Conservation (phyloP, 2,888 invertebrate genomes). For the Lumbricus terrestris region DNA sequence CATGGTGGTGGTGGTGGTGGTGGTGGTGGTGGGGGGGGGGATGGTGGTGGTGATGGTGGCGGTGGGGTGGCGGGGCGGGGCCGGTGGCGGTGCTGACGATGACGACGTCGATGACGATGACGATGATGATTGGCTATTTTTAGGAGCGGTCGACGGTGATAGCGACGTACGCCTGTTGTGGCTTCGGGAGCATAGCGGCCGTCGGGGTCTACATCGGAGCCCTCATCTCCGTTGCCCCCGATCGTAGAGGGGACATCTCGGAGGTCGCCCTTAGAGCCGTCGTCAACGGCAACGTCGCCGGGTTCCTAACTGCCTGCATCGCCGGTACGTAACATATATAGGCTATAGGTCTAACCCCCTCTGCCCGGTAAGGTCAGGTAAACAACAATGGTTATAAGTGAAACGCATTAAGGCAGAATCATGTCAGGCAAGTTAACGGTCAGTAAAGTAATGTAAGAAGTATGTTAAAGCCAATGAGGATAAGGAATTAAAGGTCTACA, state of each 20-base stretch:
- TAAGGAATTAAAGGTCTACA: no score
- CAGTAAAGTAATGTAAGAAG: no score
- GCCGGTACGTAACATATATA: slow-evolving; percentile 37
- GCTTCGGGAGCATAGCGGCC: slow-evolving; percentile 41
- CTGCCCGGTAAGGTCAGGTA: no score
- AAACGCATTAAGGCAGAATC: no score
- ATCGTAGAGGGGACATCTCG: slow-evolving; percentile 37
- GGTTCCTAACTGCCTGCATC: slow-evolving; percentile 42
- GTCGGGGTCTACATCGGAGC: slow-evolving; percentile 42
- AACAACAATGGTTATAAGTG: neutral
- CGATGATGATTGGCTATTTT: neutral
- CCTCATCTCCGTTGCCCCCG: slow-evolving; percentile 38
- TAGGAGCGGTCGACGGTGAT: slow-evolving; percentile 40
- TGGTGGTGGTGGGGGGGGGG: no score
- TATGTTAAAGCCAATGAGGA: no score
- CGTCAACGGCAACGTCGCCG: slow-evolving; percentile 41
- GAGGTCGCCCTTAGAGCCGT: slow-evolving; percentile 41
- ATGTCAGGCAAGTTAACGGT: no score
- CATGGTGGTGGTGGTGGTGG: no score
- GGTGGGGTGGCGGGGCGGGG: no score
- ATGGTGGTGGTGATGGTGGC: no score
- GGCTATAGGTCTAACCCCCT: no score
- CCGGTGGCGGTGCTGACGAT: neutral
- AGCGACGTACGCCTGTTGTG: slow-evolving; percentile 43
- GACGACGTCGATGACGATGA: neutral